phyloP scores from a whole-genome alignment of 2,113 vertebrate species.

The Neopipo cinnamomea region DNA sequence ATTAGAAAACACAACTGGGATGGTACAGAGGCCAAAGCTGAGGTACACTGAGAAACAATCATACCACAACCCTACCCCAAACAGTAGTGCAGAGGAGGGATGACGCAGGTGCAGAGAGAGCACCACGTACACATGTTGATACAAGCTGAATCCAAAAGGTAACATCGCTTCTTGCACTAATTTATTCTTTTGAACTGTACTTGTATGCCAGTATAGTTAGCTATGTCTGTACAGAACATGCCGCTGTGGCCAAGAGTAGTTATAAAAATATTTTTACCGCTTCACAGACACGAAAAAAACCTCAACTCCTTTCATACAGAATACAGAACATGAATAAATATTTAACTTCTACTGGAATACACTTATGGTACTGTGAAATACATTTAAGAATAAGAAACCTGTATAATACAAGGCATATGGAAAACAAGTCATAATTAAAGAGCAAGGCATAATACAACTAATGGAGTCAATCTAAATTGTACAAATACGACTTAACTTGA shows the following conservation, averaged over 20 bases:
- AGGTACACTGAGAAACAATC: background rate
- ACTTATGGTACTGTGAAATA: background rate
- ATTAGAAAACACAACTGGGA: background rate
- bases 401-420: background rate
- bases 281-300: background rate
- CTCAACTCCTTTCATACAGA: background rate
- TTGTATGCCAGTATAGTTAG: background rate
- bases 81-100: background rate
- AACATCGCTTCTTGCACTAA: background rate
- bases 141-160: background rate
- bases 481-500: background rate
- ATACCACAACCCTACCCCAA: background rate
- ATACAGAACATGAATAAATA: background rate
- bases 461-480: background rate
- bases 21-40: background rate
- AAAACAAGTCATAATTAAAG: background rate
- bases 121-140: background rate
- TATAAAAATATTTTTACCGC: background rate
- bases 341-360: background rate
- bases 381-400: background rate
- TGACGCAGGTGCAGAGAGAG: background rate
- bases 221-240: background rate
- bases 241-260: background rate
- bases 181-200: background rate
- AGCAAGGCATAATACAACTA: background rate